A percentile compares a stretch with the other conserved stretches of the same genome.
Conservation (phyloP, 2,113 vertebrate species). For the Bubo blakistoni region DNA sequence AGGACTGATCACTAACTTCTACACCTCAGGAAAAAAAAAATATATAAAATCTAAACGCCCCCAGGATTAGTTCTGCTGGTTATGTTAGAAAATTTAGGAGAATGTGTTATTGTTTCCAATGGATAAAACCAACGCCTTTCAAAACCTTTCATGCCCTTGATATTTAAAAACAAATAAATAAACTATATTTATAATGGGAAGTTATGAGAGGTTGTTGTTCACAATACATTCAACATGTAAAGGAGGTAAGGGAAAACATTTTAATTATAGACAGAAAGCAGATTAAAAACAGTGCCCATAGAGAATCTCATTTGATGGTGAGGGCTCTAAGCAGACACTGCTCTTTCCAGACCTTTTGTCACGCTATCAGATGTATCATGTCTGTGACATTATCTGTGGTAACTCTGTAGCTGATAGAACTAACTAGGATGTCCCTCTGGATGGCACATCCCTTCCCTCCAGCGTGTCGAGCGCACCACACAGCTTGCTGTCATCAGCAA, state of each 20-base stretch:
- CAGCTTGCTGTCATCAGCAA: no score
- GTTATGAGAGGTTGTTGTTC: not conserved
- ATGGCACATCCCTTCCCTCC: no score
- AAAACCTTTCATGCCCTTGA: not conserved
- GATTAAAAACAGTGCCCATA: not conserved
- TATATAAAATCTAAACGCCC: not conserved
- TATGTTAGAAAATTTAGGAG: not conserved
- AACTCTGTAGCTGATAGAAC: not conserved
- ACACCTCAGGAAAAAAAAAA: not conserved
- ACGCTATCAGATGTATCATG: not conserved
- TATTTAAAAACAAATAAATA: not conserved
- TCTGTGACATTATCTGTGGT: not conserved
- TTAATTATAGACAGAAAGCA: not conserved
- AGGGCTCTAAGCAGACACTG: not conserved
- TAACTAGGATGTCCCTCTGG: not conserved
- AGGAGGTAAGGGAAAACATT: not conserved
- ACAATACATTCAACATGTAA: not conserved
- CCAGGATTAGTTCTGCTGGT: not conserved
- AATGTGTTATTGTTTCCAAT: not conserved
- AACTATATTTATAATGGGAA: not conserved
- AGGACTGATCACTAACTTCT: not conserved
- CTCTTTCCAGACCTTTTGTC: not conserved
- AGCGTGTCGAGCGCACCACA: no score
- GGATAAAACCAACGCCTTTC: not conserved
- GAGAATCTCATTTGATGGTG: not conserved